Base-by-base conservation (phyloP, 2,113 vertebrate species). In the Perccottus glenii region DNA sequence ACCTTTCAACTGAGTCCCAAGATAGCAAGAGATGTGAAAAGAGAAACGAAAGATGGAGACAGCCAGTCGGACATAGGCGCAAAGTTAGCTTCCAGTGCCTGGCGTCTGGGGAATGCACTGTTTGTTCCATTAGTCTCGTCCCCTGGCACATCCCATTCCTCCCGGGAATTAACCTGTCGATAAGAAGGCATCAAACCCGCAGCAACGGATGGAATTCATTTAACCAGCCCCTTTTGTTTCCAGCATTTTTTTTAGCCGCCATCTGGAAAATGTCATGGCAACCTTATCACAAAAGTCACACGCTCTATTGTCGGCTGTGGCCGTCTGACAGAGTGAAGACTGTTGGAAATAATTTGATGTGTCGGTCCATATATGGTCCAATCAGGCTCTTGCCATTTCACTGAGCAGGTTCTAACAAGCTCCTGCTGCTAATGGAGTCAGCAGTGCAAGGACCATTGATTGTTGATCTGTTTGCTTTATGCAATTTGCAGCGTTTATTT, bases 191-290 rank as follows among this genome's bases (percentile, higher is more conserved):
- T 88, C 79, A 77, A 73, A 77, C 42, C 65, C 5, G 2, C 75
- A 48, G 68, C 66, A 42, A 53, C 67, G 68, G 75, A 84, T 56
- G 27, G 88, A 79, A 84, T 87, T 77, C 81, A 69, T 84, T 88
- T 81, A 86, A 71, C 72, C 72, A 71, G 78, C 68, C 69, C 44
- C 12, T 71, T 83, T 86, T 88, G 82, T 88, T 89, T 85, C 77
- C 64, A 12, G 62, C 67, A 70, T 82, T 85, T 85, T 55, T 55
- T 77, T 66, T 70, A 75, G 46, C 62, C 11, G 5, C 70, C 79
- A 78, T 87, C 84, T 85, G 81, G 79, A 81, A 87, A 89, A 88
- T 89, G 88, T 87, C 88, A 87, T 80, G 68, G 81, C 81, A 87
- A 87, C 88, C 86, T 88, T 88, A 85, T 89, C 85, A 57, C 36